phyloP scores from a whole-genome alignment of 2,888 invertebrate genomes.

The Chrysolina haemoptera region DNA sequence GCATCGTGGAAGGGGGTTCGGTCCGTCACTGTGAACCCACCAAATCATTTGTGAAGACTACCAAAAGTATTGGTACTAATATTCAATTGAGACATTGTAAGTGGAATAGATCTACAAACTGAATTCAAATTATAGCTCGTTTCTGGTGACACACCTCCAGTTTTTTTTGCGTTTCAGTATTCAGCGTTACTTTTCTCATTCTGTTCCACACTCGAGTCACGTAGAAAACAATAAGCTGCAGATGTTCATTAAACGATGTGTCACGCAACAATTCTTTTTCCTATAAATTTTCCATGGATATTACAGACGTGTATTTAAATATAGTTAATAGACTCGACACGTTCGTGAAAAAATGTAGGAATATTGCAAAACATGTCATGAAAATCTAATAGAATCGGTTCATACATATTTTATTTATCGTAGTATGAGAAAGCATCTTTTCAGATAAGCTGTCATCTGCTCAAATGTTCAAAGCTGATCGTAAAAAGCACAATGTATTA shows the following conservation, averaged over 20 bases:
- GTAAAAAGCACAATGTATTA: slow-evolving; percentile 6
- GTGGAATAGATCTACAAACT: not conserved
- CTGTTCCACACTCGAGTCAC: slow-evolving; percentile 14
- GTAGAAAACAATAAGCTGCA: slow-evolving; percentile 20
- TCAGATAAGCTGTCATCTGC: not conserved
- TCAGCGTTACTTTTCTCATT: slow-evolving; percentile 14
- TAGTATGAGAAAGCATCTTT: not conserved
- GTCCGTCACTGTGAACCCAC: too few species aligned
- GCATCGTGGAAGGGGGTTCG: too few species aligned
- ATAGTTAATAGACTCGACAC: slow-evolving; percentile 22
- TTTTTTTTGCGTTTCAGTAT: slow-evolving; percentile 17
- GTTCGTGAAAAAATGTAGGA: slow-evolving; percentile 23
- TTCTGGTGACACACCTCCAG: slow-evolving; percentile 5
- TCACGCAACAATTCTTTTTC: slow-evolving; percentile 14
- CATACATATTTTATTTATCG: slow-evolving; percentile 15
- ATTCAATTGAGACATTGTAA: too few species aligned
- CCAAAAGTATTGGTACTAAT: too few species aligned
- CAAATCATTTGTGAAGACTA: too few species aligned
- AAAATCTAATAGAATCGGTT: slow-evolving; percentile 26
- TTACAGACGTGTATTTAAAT: slow-evolving; percentile 24
- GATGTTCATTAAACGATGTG: slow-evolving; percentile 20
- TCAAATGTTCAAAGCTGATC: slow-evolving; percentile 5
- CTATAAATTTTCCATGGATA: slow-evolving; percentile 10
- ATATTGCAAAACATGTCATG: slow-evolving; percentile 22
- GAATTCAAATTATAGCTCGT: not conserved